Evolutionary conservation across 1,140 invertebrate genomes (phyloP).

Genomic region (Pemphigus obesinymphae): DNA sequence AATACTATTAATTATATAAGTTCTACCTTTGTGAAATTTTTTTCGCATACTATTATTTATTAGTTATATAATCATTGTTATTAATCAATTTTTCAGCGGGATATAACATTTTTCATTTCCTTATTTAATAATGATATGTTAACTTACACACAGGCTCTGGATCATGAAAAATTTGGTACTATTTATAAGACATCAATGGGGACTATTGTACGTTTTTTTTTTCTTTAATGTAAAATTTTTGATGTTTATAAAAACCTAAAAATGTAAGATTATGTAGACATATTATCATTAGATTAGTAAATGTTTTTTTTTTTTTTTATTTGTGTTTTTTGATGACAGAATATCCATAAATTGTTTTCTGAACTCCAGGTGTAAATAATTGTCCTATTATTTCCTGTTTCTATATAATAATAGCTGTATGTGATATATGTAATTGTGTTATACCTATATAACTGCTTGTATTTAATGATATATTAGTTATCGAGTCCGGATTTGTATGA

Average conservation of each 20-base stretch:
- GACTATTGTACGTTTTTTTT: constrained; percentile 6
- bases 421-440: too few species aligned
- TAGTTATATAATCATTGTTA: background rate
- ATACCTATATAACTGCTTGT: too few species aligned
- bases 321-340: too few species aligned
- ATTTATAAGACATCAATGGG: background rate
- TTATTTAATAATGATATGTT: background rate
- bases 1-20: constrained; percentile 14
- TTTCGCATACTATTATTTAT: constrained; percentile 19
- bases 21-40: background rate
- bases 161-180: background rate
- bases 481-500: too few species aligned
- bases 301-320: too few species aligned
- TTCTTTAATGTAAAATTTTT: constrained; percentile 1
- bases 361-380: too few species aligned
- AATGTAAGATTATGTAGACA: constrained; percentile 1
- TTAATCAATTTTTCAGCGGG: background rate
- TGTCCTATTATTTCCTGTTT: too few species aligned
- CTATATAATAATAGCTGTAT: too few species aligned
- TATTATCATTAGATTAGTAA: constrained; percentile 24
- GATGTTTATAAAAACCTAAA: constrained; percentile 2
- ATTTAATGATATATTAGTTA: too few species aligned
- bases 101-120: constrained; percentile 2
- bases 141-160: background rate
- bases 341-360: too few species aligned